phyloP scores from a whole-genome alignment of 1,140 invertebrate genomes.

The Caenorhabditis elegans region WBcel235 BX284606.5:4383001-4383500 shows the following conservation, averaged over 20 bases:
- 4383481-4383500: too few relatives aligned
- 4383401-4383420: not conserved
- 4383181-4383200: not conserved
- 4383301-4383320: constrained; percentile 73
- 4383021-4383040: too few relatives aligned
- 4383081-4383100: too few relatives aligned
- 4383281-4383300: constrained; percentile 96
- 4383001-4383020: too few relatives aligned
- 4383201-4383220: not conserved
- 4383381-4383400: not conserved
- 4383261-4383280: constrained; percentile 79
- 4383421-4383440: not conserved
- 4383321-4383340: constrained; percentile 64
- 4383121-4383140: too few relatives aligned
- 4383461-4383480: not conserved
- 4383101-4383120: too few relatives aligned
- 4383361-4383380: not conserved
- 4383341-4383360: constrained; percentile 64
- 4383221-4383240: too few relatives aligned
- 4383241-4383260: too few relatives aligned
- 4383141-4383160: too few relatives aligned
- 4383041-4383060: too few relatives aligned
- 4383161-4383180: too few relatives aligned
- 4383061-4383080: too few relatives aligned
- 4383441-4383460: not conserved